Evolutionary conservation across 1,140 invertebrate species (phyloP).

Genomic region (Hermetia illucens): DNA sequence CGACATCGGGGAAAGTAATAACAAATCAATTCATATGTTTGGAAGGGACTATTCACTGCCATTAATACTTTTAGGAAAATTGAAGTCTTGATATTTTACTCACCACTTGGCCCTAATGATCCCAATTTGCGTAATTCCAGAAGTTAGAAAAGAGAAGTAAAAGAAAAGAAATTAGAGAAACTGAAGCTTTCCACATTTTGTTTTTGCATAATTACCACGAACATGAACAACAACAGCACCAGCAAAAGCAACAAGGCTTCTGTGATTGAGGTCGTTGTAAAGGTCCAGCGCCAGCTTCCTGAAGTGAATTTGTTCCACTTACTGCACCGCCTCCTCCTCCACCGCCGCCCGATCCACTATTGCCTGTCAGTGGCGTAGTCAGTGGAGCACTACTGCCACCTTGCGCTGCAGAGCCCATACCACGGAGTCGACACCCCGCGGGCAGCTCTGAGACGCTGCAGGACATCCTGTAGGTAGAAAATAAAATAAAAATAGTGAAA

Average conservation of each 20-base stretch:
- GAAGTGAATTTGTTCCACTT: conserved; percentile 13
- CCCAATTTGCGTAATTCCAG: not conserved
- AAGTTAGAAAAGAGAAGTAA: not conserved
- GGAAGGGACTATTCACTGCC: no score
- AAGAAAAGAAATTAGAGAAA: conserved; percentile 3
- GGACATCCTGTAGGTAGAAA: conserved; percentile 17
- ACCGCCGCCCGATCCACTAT: conserved; percentile 8
- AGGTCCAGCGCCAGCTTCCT: conserved; percentile 18
- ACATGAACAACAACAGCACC: conserved; percentile 59
- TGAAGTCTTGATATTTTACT: no score
- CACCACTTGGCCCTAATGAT: conserved; percentile 6
- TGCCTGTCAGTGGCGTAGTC: conserved; percentile 9
- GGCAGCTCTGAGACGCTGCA: conserved; percentile 30
- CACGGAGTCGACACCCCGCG: conserved; percentile 28
- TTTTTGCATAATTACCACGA: conserved; percentile 48
- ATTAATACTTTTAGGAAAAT: no score
- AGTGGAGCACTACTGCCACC: conserved; percentile 8
- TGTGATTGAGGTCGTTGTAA: conserved; percentile 16
- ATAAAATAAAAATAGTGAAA: not conserved
- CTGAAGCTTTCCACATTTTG: conserved; percentile 2
- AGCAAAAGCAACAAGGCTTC: conserved; percentile 47
- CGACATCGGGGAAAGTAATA: no score
- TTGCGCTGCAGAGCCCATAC: conserved; percentile 26
- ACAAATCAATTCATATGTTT: no score
- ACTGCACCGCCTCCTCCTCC: conserved; percentile 12